Evolutionary conservation across 2,113 vertebrate species (phyloP), one percentile per base, ranked within the genome.

Genomic region (Rhadina sibilatrix): DNA sequence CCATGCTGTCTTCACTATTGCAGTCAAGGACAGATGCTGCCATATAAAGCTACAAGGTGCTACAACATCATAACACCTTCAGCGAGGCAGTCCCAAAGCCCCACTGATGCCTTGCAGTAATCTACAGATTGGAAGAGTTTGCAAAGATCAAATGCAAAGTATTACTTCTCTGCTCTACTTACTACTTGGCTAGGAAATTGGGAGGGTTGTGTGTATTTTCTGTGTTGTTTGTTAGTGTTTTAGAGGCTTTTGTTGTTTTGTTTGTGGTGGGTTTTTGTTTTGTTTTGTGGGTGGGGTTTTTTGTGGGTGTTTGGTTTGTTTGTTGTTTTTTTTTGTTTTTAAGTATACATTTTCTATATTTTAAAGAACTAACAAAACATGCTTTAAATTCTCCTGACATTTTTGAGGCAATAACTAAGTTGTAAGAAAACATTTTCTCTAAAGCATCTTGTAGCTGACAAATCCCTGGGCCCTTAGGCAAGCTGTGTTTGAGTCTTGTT

Each of bases 371-470:
- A 96, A 88, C 79, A 89, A 79, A 56, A 78, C 88, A 72, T 94
- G 33, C 90, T 96, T 96, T 42, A 87, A 59, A 57, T 84, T 93
- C 83, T 92, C 63, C 69, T 97, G 93, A 84, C 68, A 47, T 93
- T 96, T 89, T 90, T 82, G 96, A 96, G 92, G 81, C 86, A 97
- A 49, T 93, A 97, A 89, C 76, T 93, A 94, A 96, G 87, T 95
- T 96, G 78, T 75, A 96, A 96, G 82, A 90, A 95, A 96, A 68
- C 49, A 69, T 74, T 93, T 90, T 93, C 81, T 96, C 89, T 83
- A 77, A 83, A 97, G 95, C 93, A 87, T 95, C 92, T 83, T 85
- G 85, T 94, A 96, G 83, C 90, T 95, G 87, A 95, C 92, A 96
- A 93, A 95, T 92, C 91, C 60, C 50, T 72, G 18, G 91, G 71